Evolutionary conservation across 2,113 vertebrate genomes (phyloP).

Genomic region (Menidia beryllina): DNA sequence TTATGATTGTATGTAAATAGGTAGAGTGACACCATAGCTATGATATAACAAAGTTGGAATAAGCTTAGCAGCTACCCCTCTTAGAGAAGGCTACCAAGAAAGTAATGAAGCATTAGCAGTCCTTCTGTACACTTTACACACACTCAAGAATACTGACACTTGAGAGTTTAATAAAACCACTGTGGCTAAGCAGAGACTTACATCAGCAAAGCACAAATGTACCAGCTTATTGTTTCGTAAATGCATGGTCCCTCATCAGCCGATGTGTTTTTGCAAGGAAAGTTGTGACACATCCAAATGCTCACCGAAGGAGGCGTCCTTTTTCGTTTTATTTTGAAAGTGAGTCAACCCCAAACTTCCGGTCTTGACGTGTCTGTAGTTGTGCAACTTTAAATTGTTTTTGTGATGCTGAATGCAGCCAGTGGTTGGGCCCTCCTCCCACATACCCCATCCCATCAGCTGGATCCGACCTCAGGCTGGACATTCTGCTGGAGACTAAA

Average conservation of each 20-base stretch:
- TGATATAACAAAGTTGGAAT: background rate
- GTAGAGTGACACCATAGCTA: background rate
- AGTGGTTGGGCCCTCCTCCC: constrained; percentile 46
- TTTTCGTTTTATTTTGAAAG: constrained; percentile 53
- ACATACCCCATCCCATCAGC: constrained; percentile 35
- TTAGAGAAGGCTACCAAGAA: background rate
- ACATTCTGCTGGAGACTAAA: background rate
- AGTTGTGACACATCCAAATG: background rate
- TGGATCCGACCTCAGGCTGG: constrained; percentile 23
- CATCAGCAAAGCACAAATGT: too few relatives aligned
- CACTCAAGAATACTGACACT: too few relatives aligned
- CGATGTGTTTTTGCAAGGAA: too few relatives aligned
- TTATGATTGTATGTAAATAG: background rate
- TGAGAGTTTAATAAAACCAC: too few relatives aligned
- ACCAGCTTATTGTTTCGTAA: too few relatives aligned
- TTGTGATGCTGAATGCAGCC: constrained; percentile 37
- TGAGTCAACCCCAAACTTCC: background rate
- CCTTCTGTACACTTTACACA: too few relatives aligned
- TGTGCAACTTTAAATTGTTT: constrained; percentile 16
- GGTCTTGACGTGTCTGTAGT: background rate
- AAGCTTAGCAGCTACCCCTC: background rate
- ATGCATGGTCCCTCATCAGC: too few relatives aligned
- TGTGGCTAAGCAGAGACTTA: too few relatives aligned
- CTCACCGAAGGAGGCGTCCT: background rate
- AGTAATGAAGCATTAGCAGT: too few relatives aligned